A percentile compares a stretch with the other conserved stretches of the same genome.
Evolutionary conservation across 1,140 invertebrate genomes (phyloP).

Genomic region (Bradysia coprophila): DNA sequence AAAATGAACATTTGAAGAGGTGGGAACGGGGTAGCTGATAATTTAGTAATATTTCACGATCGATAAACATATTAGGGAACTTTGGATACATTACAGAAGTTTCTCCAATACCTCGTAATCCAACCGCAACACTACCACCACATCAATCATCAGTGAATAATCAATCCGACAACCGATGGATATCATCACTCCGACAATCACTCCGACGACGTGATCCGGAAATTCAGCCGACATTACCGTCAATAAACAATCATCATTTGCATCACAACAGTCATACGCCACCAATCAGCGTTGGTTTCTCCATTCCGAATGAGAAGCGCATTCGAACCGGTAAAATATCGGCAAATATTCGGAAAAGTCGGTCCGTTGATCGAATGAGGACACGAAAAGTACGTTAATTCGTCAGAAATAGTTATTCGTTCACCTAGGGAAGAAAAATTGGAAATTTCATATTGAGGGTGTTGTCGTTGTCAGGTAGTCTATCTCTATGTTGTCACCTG

Average conservation of each 20-base stretch:
- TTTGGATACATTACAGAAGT: not conserved
- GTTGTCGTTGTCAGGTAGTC: too few relatives aligned
- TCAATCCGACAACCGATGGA: constrained; percentile 20
- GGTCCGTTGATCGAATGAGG: constrained; percentile 31
- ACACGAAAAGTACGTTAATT: constrained; percentile 18
- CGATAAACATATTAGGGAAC: too few relatives aligned
- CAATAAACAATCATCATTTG: constrained; percentile 26
- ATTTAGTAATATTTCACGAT: too few relatives aligned
- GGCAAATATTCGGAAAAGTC: constrained; percentile 24
- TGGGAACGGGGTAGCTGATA: too few relatives aligned
- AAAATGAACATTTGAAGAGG: too few relatives aligned
- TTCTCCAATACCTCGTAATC: constrained; percentile 7
- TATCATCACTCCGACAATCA: constrained; percentile 32
- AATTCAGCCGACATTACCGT: constrained; percentile 40
- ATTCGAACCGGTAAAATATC: constrained; percentile 12
- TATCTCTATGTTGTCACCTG: too few relatives aligned
- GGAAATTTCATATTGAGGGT: too few relatives aligned
- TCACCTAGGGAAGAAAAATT: too few relatives aligned
- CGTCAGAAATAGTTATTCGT: too few relatives aligned
- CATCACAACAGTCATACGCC: constrained; percentile 15
- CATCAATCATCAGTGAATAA: constrained; percentile 9
- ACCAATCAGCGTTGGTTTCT: constrained; percentile 6
- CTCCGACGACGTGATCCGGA: constrained; percentile 40
- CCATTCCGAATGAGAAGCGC: constrained; percentile 8
- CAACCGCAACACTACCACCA: constrained; percentile 13